Evolutionary conservation across 2,888 invertebrate species (phyloP), one percentile per base, ranked within the genome.

Genomic region (Luperina testacea): DNA sequence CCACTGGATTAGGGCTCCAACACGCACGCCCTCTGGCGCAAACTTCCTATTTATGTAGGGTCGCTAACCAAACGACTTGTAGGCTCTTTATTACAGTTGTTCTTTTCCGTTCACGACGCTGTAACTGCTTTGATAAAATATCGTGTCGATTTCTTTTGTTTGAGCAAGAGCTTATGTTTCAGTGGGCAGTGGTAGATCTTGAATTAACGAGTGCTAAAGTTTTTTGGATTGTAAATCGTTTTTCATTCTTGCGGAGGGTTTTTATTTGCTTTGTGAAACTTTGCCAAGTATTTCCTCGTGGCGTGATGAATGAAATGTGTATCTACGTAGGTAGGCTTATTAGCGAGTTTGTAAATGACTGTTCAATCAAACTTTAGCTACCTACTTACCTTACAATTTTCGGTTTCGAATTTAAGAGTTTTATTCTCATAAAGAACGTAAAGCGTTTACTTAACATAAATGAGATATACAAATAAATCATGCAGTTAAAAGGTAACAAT

Each of bases 61-160:
- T 93, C 94, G 92, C 95, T 93, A 94, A 94, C 94, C 94, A 95
- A 96, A 96, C 96, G 96, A 96, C 96, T 96, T 96, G 96, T 96
- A 96, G 95, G 95, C 96, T 94, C 95, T 96, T 96, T 96, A 96
- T 95, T 96, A 96, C 96, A 96, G 94, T 96, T 97, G 96, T 97
- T 96, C 94, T 94, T 95, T 95, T 95, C 94, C 94, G 94, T 92
- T 95, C 95, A 95, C 93, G 92, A 94, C 91, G 93, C 94, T 94
- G 94, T 95, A 94, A 94, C 92, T 91, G 92, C 91, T 93, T 92
- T 93, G 93, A 94, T 94, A 95, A 95, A 95, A 96, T 95, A 96
- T 94, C 91, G 94, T 89, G 90, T 89, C 92, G 90, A 94, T 94
- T 93, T 91, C 90, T 93, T 93, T 92, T 93, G 90, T 93, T 92